Evolutionary conservation across 2,888 invertebrate genomes (phyloP).

Genomic region (Dexiosoma caninum): DNA sequence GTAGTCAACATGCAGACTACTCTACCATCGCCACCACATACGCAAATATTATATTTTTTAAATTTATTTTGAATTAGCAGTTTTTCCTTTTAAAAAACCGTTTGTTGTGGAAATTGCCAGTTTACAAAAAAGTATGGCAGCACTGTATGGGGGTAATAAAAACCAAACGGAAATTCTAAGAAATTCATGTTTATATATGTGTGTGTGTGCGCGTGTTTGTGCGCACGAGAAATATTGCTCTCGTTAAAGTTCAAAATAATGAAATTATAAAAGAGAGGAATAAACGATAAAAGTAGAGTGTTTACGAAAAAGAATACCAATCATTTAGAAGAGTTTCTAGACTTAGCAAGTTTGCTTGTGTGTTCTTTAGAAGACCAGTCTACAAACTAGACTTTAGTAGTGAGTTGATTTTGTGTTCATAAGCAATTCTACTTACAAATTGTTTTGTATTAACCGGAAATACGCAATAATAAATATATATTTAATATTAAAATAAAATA

Average conservation of each 20-base stretch:
- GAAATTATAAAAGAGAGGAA: conserved; percentile 34
- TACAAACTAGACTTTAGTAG: conserved; percentile 54
- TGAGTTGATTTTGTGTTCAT: conserved; percentile 46
- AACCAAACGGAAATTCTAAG: conserved; percentile 2
- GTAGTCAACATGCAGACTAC: too few relatives aligned
- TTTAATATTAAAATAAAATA: conserved; percentile 35
- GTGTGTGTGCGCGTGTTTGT: conserved; percentile 21
- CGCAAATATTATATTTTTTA: too few relatives aligned
- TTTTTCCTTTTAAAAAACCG: too few relatives aligned
- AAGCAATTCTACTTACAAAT: conserved; percentile 37
- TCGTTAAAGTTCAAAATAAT: conserved; percentile 13
- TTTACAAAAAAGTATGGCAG: too few relatives aligned
- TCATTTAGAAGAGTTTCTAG: conserved; percentile 33
- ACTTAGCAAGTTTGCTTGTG: conserved; percentile 3
- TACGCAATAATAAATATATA: conserved; percentile 43
- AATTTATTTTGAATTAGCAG: too few relatives aligned
- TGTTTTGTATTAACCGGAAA: conserved; percentile 59
- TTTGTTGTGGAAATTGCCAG: too few relatives aligned
- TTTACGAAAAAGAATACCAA: conserved; percentile 58
- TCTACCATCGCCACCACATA: too few relatives aligned
- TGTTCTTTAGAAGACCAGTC: conserved; percentile 46
- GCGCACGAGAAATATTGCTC: conserved; percentile 23
- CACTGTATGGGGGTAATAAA: too few relatives aligned
- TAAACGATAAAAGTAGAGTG: conserved; percentile 63
- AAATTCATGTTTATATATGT: conserved; percentile 33